A percentile compares a stretch with the other conserved stretches of the same genome.
Evolutionary conservation across 2,113 vertebrate genomes (phyloP).

Genomic region (rat (Rattus norvegicus)): GRCr8 NC_086020.1:26881001-26881500

Average conservation of each 20-base stretch:
- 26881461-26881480: background rate
- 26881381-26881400: background rate
- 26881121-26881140: background rate
- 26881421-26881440: background rate
- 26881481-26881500: background rate
- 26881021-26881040: background rate
- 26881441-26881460: background rate
- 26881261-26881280: background rate
- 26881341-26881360: background rate
- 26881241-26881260: background rate
- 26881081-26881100: background rate
- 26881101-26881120: background rate
- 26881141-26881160: background rate
- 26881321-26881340: background rate
- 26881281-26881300: background rate
- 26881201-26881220: too few relatives aligned
- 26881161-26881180: background rate
- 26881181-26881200: background rate
- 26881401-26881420: background rate
- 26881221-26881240: background rate
- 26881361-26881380: background rate
- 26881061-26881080: background rate
- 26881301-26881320: background rate
- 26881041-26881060: background rate
- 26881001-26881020: background rate